Evolutionary conservation across 2,113 vertebrate species (phyloP).

Genomic region (Narcine bancroftii): DNA sequence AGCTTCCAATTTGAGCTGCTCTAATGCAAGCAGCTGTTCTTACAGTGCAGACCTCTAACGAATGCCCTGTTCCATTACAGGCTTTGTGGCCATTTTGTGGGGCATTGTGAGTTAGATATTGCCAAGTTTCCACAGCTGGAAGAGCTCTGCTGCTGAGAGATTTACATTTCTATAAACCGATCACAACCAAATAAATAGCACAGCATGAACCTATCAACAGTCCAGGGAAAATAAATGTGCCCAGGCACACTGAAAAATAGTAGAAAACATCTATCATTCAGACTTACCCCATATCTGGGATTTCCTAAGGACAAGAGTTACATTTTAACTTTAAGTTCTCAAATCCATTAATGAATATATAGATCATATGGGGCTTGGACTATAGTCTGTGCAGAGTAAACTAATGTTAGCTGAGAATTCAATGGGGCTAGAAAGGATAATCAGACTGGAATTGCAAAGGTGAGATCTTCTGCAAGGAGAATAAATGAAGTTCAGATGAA

Average conservation of each 20-base stretch:
- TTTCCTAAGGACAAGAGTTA: slow-evolving; percentile 4
- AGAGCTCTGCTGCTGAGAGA: not conserved
- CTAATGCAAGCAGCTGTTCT: not conserved
- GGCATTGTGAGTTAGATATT: not conserved
- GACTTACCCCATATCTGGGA: slow-evolving; percentile 1
- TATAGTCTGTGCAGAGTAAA: not conserved
- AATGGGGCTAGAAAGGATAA: not conserved
- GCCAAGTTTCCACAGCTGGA: not conserved
- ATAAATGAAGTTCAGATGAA: not conserved
- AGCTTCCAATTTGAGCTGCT: not conserved
- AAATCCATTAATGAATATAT: not conserved
- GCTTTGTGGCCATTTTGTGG: not conserved
- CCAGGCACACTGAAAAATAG: not conserved
- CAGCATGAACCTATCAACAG: not conserved
- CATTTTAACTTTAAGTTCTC: slow-evolving; percentile 10
- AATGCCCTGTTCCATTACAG: not conserved
- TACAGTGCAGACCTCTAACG: too few relatives aligned
- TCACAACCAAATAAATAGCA: not conserved
- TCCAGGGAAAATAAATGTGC: not conserved
- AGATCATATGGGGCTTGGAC: not conserved
- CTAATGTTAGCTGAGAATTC: not conserved
- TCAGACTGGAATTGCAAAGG: not conserved
- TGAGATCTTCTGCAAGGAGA: not conserved
- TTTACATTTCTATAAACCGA: not conserved
- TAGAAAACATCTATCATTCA: not conserved